Conservation (phyloP, 2,888 invertebrate species). For the Phragmatobia fuliginosa region DNA sequence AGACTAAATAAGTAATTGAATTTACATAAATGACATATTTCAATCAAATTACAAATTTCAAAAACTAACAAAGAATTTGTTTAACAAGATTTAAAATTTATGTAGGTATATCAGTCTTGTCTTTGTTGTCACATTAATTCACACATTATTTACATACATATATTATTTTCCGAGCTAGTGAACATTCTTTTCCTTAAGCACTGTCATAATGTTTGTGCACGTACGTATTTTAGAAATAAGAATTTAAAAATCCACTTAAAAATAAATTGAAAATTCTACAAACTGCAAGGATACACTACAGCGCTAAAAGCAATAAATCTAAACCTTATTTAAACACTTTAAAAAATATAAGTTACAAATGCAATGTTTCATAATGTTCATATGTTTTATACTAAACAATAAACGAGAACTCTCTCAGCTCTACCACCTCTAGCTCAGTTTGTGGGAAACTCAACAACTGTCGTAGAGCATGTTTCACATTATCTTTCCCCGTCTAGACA, state of each 20-base stretch:
- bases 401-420: constrained; percentile 33
- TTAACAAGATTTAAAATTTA: no score
- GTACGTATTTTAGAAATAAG: no score
- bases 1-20: no score
- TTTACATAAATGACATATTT: background rate
- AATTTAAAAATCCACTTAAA: background rate
- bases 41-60: background rate
- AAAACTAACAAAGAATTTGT: no score
- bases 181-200: no score
- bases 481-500: constrained; percentile 67
- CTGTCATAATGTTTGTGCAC: background rate
- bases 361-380: constrained; percentile 45
- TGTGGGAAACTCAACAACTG: constrained; percentile 71
- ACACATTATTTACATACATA: background rate
- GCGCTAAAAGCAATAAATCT: no score
- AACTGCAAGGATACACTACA: no score
- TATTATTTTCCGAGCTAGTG: no score
- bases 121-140: background rate
- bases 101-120: no score
- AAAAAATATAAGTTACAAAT: constrained; percentile 8
- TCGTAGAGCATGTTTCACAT: constrained; percentile 52
- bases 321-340: background rate
- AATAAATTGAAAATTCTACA: background rate
- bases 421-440: constrained; percentile 29
- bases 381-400: constrained; percentile 41